Base-by-base conservation (phyloP, 2,888 invertebrate genomes). In the Phaedon cochleariae region DNA sequence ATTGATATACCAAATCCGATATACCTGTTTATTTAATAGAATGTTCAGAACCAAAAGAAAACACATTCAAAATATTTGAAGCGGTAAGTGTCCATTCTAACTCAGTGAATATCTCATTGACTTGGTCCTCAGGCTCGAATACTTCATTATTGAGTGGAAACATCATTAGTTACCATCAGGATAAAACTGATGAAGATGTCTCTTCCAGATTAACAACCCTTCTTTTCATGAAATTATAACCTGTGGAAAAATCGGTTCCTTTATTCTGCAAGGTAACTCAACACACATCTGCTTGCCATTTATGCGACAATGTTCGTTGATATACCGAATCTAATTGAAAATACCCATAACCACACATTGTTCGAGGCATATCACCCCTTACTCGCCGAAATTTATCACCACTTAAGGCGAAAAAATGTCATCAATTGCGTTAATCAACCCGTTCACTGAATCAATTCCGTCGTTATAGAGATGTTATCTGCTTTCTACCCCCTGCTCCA, bases 391-490 rank as follows among this genome's bases (percentile, higher is more conserved):
- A 80, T 80, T 80, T 80, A 80, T 80, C 76, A 73, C 74, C 78
- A 77, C 77, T 79, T 79, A 77, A 73, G 68, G 66, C 65, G 49
- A 64, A 78, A 76, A 80, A 79, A 75, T 74, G 74, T 73, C 76
- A 69, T 76, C 77, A 79, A 80, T 80, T 76, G 75, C 74, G 69
- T 76, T 79, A 78, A 80, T 80, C 77, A 78, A 79, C 77, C 73
- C 77, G 76, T 75, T 77, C 73, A 73, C 63, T 69, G 74, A 77
- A 77, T 78, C 77, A 77, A 75, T 76, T 73, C 74, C 72, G 75
- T 74, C 68, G 74, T 74, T 73, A 79, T 74, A 74, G 74, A 79
- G 79, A 79, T 79, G 77, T 77, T 79, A 79, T 79, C 79, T 75
- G 48, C 55, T 55, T 68, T 69, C 64, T 26, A 71, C 69, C 74